phyloP scores from a whole-genome alignment of 2,888 invertebrate genomes.

The Drosophila neotestacea region DNA sequence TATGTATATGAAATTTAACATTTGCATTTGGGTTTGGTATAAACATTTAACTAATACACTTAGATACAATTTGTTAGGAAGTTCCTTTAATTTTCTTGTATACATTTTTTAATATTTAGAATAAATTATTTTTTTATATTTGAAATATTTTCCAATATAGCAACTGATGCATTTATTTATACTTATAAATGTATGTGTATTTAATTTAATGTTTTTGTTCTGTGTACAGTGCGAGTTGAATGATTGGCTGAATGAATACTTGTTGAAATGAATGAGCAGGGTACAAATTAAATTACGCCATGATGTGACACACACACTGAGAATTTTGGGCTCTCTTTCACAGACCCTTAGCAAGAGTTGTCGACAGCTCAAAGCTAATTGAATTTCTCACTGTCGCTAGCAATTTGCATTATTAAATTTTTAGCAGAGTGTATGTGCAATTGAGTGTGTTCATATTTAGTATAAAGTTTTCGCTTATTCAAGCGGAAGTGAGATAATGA shows the following conservation, averaged over 20 bases:
- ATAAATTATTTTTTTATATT: too few species aligned
- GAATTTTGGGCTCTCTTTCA: conserved; percentile 40
- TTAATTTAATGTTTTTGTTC: conserved; percentile 15
- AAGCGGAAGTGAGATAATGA: conserved; percentile 81
- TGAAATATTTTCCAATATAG: too few species aligned
- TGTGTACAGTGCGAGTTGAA: conserved; percentile 51
- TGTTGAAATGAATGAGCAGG: conserved; percentile 70
- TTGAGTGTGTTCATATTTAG: conserved; percentile 62
- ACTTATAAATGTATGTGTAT: not conserved
- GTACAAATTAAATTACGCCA: conserved; percentile 80
- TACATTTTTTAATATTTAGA: not conserved
- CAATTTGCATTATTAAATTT: conserved; percentile 82
- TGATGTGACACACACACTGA: conserved; percentile 59
- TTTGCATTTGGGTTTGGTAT: too few species aligned
- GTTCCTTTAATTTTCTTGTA: not conserved
- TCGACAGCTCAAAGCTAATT: conserved; percentile 75
- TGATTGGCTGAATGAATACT: conserved; percentile 60
- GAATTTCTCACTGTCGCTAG: conserved; percentile 83
- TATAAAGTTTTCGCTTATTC: conserved; percentile 68
- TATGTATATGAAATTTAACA: too few species aligned
- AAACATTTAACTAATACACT: too few species aligned
- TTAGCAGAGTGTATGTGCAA: conserved; percentile 49
- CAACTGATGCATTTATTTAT: conserved; percentile 12
- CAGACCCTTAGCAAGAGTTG: conserved; percentile 50
- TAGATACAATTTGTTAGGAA: not conserved